Evolutionary conservation across 2,113 vertebrate genomes (phyloP), one percentile per base, ranked within the genome.

Genomic region (Leptodactylus fuscus): DNA sequence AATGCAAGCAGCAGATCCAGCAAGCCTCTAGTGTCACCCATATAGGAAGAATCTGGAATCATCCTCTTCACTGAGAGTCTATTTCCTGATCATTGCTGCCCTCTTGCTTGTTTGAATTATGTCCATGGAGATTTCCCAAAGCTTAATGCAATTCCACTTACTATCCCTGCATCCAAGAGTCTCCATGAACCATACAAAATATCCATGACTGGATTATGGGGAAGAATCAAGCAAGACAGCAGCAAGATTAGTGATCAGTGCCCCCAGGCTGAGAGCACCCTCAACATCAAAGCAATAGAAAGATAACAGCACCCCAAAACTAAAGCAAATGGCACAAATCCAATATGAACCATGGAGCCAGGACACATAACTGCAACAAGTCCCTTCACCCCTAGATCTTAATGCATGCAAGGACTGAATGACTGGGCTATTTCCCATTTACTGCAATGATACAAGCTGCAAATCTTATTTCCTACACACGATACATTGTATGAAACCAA

Each of bases 311-410:
- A 34, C 15, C 74, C 16, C 32, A 29, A 71, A 67, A 34, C 49
- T 82, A 0, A 0, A n/a, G 5, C 65, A 1, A 76, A 69, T 67
- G 79, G 38, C 60, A 86, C 88, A 89, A 1, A 83, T 85, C 84
- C 85, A 87, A 53, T 85, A 87, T 88, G 85, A 55, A 86, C 70
- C 18, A 77, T 78, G 78, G 70, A 49, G 16, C 44, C 46, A 51
- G 48, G 32, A 83, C 55, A 83, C 38, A 75, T 76, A 3, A 44
- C 88, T 89, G 82, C 83, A 85, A 73, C 80, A 85, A 75, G 69
- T 67, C 75, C 51, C 82, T 53, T 36, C 41, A 55, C 77, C 71
- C 75, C 71, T 29, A 13, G 22, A 87, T 74, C 75, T 74, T 75
- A 87, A 89, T 32, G 22, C 0, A 82, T 20, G 79, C 48, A 76